phyloP scores from a whole-genome alignment of 2,888 invertebrate species.

The Craniophora ligustri region DNA sequence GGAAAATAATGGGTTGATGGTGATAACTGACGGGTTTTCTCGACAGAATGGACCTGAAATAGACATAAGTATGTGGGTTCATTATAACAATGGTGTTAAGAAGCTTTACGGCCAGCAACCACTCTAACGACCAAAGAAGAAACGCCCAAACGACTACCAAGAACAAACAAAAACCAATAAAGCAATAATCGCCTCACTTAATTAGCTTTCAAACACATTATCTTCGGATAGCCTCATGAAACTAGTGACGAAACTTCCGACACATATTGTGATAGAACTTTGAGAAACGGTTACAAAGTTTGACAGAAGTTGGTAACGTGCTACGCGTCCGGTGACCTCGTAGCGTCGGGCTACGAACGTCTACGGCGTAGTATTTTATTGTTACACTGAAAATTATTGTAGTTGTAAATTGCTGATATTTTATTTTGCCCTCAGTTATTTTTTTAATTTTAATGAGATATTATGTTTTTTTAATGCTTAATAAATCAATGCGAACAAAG shows the following conservation, averaged over 20 bases:
- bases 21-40: too few species aligned
- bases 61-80: too few species aligned
- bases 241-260: constrained; percentile 27
- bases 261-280: constrained; percentile 30
- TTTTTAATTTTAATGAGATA: too few species aligned
- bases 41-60: too few species aligned
- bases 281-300: constrained; percentile 21
- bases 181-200: constrained; percentile 19
- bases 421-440: too few species aligned
- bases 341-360: constrained; percentile 30
- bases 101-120: too few species aligned
- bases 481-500: too few species aligned
- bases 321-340: constrained; percentile 33
- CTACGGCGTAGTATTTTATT: constrained; percentile 32
- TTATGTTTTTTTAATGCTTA: too few species aligned
- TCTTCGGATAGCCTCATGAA: constrained; percentile 34
- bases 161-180: constrained; percentile 1
- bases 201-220: constrained; percentile 20
- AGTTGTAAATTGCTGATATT: neutral
- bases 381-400: neutral
- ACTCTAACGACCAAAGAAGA: too few species aligned
- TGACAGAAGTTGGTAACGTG: constrained; percentile 1
- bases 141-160: neutral
- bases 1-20: too few species aligned
- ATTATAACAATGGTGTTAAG: too few species aligned